A percentile compares a stretch with the other conserved stretches of the same genome.
Evolutionary conservation across 2,113 vertebrate species (phyloP).

Genomic region (Nothobranchius furzeri): DNA sequence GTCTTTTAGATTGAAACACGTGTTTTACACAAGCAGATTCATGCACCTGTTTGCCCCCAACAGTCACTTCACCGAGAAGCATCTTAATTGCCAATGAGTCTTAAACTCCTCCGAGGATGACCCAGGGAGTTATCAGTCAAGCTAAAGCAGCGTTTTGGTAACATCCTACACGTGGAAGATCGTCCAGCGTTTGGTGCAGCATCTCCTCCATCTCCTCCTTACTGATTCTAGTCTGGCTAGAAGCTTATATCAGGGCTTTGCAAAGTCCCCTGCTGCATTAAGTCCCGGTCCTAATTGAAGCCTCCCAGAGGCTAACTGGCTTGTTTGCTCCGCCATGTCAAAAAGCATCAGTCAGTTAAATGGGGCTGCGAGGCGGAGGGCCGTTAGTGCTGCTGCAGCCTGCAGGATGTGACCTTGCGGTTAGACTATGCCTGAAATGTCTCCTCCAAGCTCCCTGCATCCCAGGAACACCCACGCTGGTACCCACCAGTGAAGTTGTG

Average conservation of each 20-base stretch:
- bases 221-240: slow-evolving; percentile 62
- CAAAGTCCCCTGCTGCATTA: slow-evolving; percentile 73
- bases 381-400: slow-evolving; percentile 67
- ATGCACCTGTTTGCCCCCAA: slow-evolving; percentile 12
- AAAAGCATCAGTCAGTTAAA: slow-evolving; percentile 81
- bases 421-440: slow-evolving; percentile 56
- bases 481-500: slow-evolving; percentile 3
- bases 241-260: slow-evolving; percentile 63
- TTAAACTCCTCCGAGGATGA: slow-evolving; percentile 20
- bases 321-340: slow-evolving; percentile 72
- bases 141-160: no score
- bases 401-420: slow-evolving; percentile 75
- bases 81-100: slow-evolving; percentile 15
- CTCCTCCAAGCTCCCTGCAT: slow-evolving; percentile 48
- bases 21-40: slow-evolving; percentile 8
- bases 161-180: no score
- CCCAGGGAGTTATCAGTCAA: slow-evolving; percentile 17
- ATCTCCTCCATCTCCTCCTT: slow-evolving; percentile 37
- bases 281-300: slow-evolving; percentile 75
- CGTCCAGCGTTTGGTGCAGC: background rate
- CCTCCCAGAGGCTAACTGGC: slow-evolving; percentile 74
- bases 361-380: slow-evolving; percentile 69
- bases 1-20: slow-evolving; percentile 12
- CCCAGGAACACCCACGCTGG: slow-evolving; percentile 32
- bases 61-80: slow-evolving; percentile 10